Evolutionary conservation across 1,140 invertebrate genomes (phyloP).

Genomic region (Caenorhabditis inopinata): DNA sequence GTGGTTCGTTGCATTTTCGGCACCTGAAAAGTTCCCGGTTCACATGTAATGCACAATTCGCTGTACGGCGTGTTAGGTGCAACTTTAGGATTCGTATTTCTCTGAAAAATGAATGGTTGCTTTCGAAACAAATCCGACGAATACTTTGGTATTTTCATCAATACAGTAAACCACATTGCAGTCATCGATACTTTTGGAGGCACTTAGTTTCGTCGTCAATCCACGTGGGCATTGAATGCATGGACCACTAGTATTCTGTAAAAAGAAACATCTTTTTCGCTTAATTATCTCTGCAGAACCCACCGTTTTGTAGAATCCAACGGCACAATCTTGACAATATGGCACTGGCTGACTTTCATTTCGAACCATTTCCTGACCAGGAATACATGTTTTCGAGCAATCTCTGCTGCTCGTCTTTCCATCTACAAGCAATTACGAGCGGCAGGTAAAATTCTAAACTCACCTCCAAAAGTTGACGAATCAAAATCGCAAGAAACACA

Average conservation of each 20-base stretch:
- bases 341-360: neutral
- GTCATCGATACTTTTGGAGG: neutral
- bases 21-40: slow-evolving; percentile 7
- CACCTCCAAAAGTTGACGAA: neutral
- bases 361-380: slow-evolving; percentile 11
- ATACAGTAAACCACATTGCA: neutral
- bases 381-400: neutral
- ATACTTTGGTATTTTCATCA: neutral
- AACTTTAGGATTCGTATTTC: neutral
- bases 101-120: neutral
- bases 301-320: neutral
- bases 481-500: neutral
- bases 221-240: slow-evolving; percentile 25
- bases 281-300: no score
- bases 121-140: neutral
- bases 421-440: neutral
- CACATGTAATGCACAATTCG: neutral
- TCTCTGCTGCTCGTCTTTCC: neutral
- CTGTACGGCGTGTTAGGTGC: neutral
- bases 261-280: neutral
- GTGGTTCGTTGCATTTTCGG: no score
- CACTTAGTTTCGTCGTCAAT: neutral
- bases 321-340: neutral
- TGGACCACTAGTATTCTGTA: neutral
- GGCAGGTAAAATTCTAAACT: neutral